These are phyloP conservation scores for Sylvilagus bachmani DNA, from an alignment of 2,113 vertebrate species.

Conservation along the genomic window DNA sequence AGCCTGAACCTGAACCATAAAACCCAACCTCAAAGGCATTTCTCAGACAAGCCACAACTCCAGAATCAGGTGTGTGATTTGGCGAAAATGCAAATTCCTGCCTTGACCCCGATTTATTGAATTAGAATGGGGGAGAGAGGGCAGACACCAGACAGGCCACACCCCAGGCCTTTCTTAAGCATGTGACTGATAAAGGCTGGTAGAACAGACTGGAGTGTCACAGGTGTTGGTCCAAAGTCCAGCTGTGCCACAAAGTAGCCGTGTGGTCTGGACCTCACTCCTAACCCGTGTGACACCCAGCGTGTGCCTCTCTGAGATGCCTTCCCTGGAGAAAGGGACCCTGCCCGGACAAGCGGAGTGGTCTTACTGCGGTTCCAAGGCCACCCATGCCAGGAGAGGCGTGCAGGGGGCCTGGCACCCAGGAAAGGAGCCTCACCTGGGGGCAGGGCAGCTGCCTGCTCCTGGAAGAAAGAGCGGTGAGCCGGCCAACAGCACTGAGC, in stretches of 20 bases:
- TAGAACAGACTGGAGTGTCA: fast-evolving
- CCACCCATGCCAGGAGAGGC: not conserved
- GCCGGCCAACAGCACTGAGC: not conserved
- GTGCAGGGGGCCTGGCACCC: fast-evolving
- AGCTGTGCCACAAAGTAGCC: not conserved
- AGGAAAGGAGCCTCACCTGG: not conserved
- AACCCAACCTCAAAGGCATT: not conserved
- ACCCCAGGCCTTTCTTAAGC: not conserved
- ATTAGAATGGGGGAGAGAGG: not conserved
- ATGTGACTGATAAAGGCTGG: not conserved
- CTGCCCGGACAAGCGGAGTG: not conserved
- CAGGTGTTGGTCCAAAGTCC: constrained; percentile 33
- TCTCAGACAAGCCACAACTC: not conserved
- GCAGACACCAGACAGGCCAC: not conserved
- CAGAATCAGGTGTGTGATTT: not conserved
- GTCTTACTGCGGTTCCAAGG: not conserved
- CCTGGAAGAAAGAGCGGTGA: not conserved
- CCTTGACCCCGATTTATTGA: not conserved
- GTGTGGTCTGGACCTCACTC: not conserved
- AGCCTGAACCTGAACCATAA: not conserved
- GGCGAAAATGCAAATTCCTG: not conserved
- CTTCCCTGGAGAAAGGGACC: no score
- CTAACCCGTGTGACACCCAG: not conserved
- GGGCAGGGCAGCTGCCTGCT: not conserved
- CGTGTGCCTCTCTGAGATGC: not conserved